Conservation (phyloP, 2,797 vertebrate species). For the Muscicapa striata region DNA sequence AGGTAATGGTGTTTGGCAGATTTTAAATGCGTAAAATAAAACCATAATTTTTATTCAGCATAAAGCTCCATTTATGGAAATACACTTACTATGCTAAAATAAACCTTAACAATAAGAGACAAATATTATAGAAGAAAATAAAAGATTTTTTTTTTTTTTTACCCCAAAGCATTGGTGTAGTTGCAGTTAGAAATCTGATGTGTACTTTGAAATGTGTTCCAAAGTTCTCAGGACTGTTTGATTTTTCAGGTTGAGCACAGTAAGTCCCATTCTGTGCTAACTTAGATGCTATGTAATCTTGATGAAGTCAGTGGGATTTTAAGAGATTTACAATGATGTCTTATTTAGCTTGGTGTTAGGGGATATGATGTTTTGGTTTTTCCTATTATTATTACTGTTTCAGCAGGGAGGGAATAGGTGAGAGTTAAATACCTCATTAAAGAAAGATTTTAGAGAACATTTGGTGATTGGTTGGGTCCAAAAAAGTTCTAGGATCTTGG, state of each 20-base stretch:
- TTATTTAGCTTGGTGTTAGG: slow-evolving; percentile 3
- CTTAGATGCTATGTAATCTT: neutral
- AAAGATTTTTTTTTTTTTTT: neutral
- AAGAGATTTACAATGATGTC: neutral
- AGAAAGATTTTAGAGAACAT: neutral
- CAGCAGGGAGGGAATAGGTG: neutral
- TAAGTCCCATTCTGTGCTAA: neutral
- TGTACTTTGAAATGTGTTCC: neutral
- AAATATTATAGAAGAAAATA: slow-evolving; percentile 21
- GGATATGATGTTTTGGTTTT: neutral
- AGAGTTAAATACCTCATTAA: neutral
- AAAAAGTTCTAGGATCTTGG: neutral
- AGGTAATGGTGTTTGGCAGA: neutral
- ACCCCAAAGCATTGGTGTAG: neutral
- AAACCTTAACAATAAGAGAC: neutral
- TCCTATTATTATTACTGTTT: neutral
- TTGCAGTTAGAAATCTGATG: neutral
- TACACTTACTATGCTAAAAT: neutral
- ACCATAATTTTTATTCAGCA: neutral
- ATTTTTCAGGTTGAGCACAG: neutral
- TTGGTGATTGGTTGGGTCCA: neutral
- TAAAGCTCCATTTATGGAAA: neutral
- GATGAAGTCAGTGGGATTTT: neutral
- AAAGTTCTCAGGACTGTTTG: neutral
- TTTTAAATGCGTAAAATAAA: neutral